Conservation (phyloP, 2,888 invertebrate genomes). For the Acleris cristana region DNA sequence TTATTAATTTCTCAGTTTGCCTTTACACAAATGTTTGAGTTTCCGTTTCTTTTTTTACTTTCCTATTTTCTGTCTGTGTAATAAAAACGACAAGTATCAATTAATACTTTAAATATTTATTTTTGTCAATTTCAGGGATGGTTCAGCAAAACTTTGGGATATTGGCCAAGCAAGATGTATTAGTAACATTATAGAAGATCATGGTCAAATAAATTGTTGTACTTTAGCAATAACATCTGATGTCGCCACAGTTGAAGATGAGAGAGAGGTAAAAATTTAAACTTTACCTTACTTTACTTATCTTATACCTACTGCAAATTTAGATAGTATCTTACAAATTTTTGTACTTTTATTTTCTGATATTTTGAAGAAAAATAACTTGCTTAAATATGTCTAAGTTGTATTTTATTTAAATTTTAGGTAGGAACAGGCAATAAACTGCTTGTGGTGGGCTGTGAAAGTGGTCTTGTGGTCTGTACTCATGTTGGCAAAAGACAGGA, state of each 20-base stretch:
- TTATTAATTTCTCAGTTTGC: no score
- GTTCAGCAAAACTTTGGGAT: slow-evolving; percentile 88
- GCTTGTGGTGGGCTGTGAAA: slow-evolving; percentile 85
- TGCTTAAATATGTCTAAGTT: background rate
- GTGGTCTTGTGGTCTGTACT: slow-evolving; percentile 80
- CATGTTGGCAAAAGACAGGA: slow-evolving; percentile 81
- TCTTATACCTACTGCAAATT: background rate
- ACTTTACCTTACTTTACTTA: background rate
- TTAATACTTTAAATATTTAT: slow-evolving; percentile 9
- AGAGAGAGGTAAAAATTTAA: slow-evolving; percentile 67
- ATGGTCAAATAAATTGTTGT: slow-evolving; percentile 85
- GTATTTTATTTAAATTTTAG: slow-evolving; percentile 56
- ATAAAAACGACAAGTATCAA: no score
- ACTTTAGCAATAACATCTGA: slow-evolving; percentile 65
- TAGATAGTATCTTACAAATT: background rate
- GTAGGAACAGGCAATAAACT: slow-evolving; percentile 85
- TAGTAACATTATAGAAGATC: slow-evolving; percentile 75
- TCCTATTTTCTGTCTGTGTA: no score
- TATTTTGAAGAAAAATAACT: no score
- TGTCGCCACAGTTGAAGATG: slow-evolving; percentile 61
- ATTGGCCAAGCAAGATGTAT: slow-evolving; percentile 85
- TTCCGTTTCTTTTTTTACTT: no score
- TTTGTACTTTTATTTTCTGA: background rate
- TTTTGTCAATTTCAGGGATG: slow-evolving; percentile 80
- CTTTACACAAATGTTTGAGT: no score